Evolutionary conservation across 1,140 invertebrate species (phyloP).

Genomic region (Danaus melanippus): DNA sequence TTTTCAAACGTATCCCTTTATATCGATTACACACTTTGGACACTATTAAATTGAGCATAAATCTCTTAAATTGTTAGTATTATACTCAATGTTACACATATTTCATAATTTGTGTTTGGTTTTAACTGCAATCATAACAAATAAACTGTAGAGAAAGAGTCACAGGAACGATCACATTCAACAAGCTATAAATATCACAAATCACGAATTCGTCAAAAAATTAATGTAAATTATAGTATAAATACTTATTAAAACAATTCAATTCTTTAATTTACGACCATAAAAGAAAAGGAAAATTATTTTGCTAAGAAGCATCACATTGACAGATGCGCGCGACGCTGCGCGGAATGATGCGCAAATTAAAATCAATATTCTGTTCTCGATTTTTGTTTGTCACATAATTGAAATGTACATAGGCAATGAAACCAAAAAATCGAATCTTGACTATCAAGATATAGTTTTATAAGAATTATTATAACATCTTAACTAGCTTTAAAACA

Average conservation of each 20-base stretch:
- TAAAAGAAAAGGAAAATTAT: background rate
- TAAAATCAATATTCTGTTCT: slow-evolving; percentile 39
- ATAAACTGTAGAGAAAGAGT: background rate
- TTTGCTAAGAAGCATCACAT: slow-evolving; percentile 20
- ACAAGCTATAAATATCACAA: background rate
- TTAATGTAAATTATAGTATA: slow-evolving; percentile 1
- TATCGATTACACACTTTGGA: no score
- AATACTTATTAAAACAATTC: slow-evolving; percentile 1
- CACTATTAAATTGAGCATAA: no score
- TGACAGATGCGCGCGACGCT: slow-evolving; percentile 45
- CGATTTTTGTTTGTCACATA: background rate
- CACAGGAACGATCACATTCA: no score
- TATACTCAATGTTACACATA: no score
- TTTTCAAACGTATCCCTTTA: no score
- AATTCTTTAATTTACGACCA: slow-evolving; percentile 1
- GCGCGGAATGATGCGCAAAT: slow-evolving; percentile 24
- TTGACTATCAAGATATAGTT: no score
- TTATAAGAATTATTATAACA: no score
- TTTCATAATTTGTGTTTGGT: no score
- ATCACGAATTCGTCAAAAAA: background rate
- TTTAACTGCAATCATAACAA: slow-evolving; percentile 6
- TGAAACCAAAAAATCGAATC: no score
- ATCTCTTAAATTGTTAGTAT: no score
- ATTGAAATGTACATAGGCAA: no score
- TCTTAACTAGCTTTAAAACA: no score